Evolutionary conservation across 2,113 vertebrate genomes (phyloP).

Genomic region (Coracopsis vasa): DNA sequence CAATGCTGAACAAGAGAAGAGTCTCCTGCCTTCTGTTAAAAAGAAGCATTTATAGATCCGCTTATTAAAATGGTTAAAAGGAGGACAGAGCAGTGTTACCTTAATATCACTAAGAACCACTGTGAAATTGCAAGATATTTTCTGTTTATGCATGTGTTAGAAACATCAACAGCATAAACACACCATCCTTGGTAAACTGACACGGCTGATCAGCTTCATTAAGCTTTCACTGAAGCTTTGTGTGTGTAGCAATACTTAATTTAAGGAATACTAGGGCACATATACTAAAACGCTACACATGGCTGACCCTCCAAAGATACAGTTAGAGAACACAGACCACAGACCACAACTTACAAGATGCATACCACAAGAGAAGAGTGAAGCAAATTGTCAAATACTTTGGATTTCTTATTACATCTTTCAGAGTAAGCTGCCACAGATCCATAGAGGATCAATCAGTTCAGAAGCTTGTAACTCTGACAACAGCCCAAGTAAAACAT

Average conservation of each 20-base stretch:
- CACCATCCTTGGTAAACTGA: not conserved
- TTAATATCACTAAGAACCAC: not conserved
- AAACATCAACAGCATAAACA: not conserved
- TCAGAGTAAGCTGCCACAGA: not conserved
- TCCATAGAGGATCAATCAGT: not conserved
- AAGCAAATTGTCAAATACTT: not conserved
- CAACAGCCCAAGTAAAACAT: not conserved
- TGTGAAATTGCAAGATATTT: not conserved
- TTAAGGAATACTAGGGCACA: not conserved
- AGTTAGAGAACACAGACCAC: not conserved
- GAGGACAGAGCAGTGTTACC: not conserved
- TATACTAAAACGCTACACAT: not conserved
- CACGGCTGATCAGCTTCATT: not conserved
- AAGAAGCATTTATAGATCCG: not conserved
- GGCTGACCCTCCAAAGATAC: not conserved
- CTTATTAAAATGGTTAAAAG: not conserved
- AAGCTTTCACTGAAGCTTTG: not conserved
- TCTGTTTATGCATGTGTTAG: not conserved
- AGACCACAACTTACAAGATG: not conserved
- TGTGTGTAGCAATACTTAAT: not conserved
- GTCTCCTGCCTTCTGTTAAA: not conserved
- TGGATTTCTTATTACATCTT: not conserved
- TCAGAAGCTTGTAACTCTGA: not conserved
- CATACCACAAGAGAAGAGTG: not conserved
- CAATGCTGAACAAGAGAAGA: not conserved